Evolutionary conservation across 2,113 vertebrate species (phyloP), one percentile per base, ranked within the genome.

Genomic region (Cranoglanis bouderius): DNA sequence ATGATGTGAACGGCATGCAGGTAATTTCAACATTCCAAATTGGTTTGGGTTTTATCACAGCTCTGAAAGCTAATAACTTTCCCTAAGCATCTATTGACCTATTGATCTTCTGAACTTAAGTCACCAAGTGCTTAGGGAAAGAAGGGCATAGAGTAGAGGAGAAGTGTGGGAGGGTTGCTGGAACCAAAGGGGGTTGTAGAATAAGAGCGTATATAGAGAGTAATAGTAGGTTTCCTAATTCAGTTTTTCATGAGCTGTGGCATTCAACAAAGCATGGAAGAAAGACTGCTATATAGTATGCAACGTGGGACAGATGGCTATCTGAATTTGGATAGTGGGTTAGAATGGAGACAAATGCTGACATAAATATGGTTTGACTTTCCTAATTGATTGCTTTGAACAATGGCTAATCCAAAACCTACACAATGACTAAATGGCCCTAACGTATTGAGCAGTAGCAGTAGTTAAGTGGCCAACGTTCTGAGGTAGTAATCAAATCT

Each of bases 271-370:
- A 24, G 70, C 29, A 46, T 40, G 32, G 51, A 74, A 86, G 67
- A 75, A 53, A 75, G 46, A 38, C 26, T 12, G 65, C 63, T 53
- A 53, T 57, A 55, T 14, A 49, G 46, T 26, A 59, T 61, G 53
- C 14, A 19, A 24, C 18, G 16, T 13, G 55, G 85, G 85, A 86
- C 70, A 46, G 85, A 49, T 59, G 46, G 43, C 85, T 51, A 78
- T 78, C 43, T n/a, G 35, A 61, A 70, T n/a, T 67, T 51, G 12
- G 63, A 67, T 67, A 29, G 43, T 55, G 5, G n/a, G 24, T 74
- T 85, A 38, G 16, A 74, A 67, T 74, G 32, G 46, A 85, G 84
- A 85, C 63, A 85, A 74, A 74, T 70, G 18, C 84, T 46, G 82
- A 43, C n/a, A 67, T 67, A 85, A 67, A 85, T 35, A 85, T 38